phyloP scores from a whole-genome alignment of 2,888 invertebrate species.

The Salticus scenicus region DNA sequence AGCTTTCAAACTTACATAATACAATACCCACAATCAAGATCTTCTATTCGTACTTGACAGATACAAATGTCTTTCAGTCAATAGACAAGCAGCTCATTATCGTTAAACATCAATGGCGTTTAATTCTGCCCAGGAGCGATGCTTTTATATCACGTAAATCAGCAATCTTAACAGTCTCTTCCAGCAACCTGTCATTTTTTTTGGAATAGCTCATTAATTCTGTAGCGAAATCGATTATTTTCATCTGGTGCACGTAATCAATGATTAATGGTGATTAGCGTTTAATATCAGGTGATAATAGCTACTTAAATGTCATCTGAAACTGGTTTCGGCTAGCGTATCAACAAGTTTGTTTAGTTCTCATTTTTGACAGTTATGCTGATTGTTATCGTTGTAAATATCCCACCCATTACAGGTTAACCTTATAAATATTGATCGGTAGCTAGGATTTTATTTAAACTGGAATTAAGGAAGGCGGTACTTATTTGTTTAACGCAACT shows the following conservation, averaged over 20 bases:
- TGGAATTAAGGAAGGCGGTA: too few relatives aligned
- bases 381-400: background rate
- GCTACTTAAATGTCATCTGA: slow-evolving; percentile 6
- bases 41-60: background rate
- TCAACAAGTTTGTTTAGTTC: slow-evolving; percentile 8
- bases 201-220: background rate
- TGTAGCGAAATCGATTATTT: slow-evolving; percentile 1
- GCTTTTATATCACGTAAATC: background rate
- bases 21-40: too few relatives aligned
- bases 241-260: background rate
- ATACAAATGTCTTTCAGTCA: background rate
- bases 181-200: background rate
- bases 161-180: background rate
- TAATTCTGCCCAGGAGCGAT: background rate
- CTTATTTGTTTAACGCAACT: too few relatives aligned
- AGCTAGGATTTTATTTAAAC: too few relatives aligned
- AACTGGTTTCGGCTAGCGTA: background rate
- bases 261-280: slow-evolving; percentile 23
- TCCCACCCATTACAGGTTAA: background rate
- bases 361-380: background rate
- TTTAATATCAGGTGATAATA: slow-evolving; percentile 13
- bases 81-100: background rate
- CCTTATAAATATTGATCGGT: too few relatives aligned
- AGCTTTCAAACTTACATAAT: too few relatives aligned
- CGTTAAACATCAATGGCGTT: background rate